Evolutionary conservation across 2,888 invertebrate genomes (phyloP).

Genomic region (Leptogaster cylindrica): DNA sequence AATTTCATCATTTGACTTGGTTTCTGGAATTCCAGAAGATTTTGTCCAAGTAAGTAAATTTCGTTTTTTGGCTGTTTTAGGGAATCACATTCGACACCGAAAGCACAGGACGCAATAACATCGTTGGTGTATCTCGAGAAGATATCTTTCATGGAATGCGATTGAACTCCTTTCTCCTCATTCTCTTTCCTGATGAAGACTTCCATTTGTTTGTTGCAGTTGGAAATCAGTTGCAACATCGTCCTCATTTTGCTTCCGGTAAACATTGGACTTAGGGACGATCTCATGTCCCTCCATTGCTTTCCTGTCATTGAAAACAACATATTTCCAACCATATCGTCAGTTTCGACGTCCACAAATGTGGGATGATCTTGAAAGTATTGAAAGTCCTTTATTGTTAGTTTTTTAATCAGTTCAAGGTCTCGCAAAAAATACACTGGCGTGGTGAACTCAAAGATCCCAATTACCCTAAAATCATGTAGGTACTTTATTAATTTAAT

Average conservation of each 20-base stretch:
- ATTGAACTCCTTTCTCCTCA: not conserved
- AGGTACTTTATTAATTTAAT: too few species aligned
- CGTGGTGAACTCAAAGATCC: conserved; percentile 61
- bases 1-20: conserved; percentile 46
- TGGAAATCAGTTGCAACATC: conserved; percentile 48
- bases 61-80: not conserved
- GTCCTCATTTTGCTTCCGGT: conserved; percentile 63
- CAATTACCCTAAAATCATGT: conserved; percentile 62
- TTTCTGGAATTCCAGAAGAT: not conserved
- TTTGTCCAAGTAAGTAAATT: conserved; percentile 6
- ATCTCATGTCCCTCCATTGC: conserved; percentile 62
- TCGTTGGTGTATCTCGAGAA: conserved; percentile 15
- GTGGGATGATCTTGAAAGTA: conserved; percentile 56
- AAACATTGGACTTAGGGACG: conserved; percentile 62
- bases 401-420: conserved; percentile 64
- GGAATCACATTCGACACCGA: conserved; percentile 16
- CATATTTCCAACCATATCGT: conserved; percentile 62
- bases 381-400: conserved; percentile 67
- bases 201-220: not conserved
- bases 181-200: not conserved
- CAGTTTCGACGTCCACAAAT: not conserved
- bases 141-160: not conserved
- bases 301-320: conserved; percentile 62
- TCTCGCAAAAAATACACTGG: conserved; percentile 64
- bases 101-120: conserved; percentile 15